A percentile compares a stretch with the other conserved stretches of the same genome.
These are phyloP conservation scores for Atopsyche davidsoni DNA, from an alignment of 1,140 invertebrate species.

Conservation along the genomic window DNA sequence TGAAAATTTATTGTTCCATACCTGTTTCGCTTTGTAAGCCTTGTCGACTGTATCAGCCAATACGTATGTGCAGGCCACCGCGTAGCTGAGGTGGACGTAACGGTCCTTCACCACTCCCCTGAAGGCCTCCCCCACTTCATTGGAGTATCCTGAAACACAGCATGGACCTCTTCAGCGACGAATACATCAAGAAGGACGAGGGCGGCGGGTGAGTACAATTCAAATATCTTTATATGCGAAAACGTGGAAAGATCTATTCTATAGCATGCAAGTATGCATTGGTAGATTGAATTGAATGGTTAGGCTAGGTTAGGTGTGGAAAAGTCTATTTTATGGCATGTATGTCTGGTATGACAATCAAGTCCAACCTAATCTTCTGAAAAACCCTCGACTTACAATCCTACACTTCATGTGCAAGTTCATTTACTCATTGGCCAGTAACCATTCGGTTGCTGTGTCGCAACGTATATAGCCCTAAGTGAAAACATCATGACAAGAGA, in stretches of 20 bases:
- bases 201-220: constrained; percentile 36
- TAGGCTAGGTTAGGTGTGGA: no score
- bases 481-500: no score
- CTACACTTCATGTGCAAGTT: no score
- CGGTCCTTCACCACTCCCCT: constrained; percentile 67
- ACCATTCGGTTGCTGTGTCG: no score
- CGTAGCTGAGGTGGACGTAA: constrained; percentile 73
- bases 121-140: constrained; percentile 94
- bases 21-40: constrained; percentile 60
- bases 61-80: constrained; percentile 77
- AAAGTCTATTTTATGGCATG: no score
- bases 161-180: constrained; percentile 42
- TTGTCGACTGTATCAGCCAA: constrained; percentile 83
- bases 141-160: constrained; percentile 75
- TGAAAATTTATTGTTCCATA: constrained; percentile 36
- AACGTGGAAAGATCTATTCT: no score
- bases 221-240: constrained; percentile 11
- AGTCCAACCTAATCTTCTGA: no score
- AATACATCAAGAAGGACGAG: constrained; percentile 41
- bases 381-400: no score
- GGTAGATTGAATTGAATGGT: no score
- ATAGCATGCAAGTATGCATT: constrained; percentile 29
- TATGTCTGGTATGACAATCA: no score
- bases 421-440: no score
- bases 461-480: no score